Base-by-base conservation (phyloP, 2,888 invertebrate genomes). In the Pegoplata infirma region DNA sequence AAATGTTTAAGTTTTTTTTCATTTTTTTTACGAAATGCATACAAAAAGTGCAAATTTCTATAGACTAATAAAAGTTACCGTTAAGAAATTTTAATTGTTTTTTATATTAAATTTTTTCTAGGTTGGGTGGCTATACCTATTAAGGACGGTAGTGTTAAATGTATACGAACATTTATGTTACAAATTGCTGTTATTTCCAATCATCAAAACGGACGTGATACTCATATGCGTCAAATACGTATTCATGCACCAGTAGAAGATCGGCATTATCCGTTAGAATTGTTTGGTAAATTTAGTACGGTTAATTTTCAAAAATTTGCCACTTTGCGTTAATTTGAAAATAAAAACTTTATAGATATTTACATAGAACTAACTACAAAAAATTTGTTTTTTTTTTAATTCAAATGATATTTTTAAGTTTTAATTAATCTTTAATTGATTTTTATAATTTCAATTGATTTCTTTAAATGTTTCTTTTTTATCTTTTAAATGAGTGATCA, bases 151-250 rank as follows among this genome's bases (percentile, higher is more conserved):
- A 93, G 94, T 82, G 95, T 96, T 44, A 93, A 94, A 82, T 96
- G 97, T 2, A 95, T 98, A 56, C 92, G 98, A 83, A 97, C 98
- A 14, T 99, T 97, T 87, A 98, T 98, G 95, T 94, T 98, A 66
- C 98, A 98, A 90, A 95, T 98, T 83, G 98, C 98, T 16, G 97
- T 98, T 0, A 93, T 98, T 53, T 97, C 97, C 83, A 99, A 99
- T 90, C 99, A 99, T 90, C 99, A 99, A 89, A 99, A 99, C 90
- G 99, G 99, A 3, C 91, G 99, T 80, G 99, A 99, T 87, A 99
- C 99, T 1, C 99, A 99, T 86, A 96, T 99, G 93, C 92, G 99
- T 66, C 98, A 98, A 90, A 98, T 99, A 76, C 97, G 98, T 90
- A 95, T 99, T 67, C 97, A 98, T 88, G 97, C 98, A 58, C 98